Conservation (phyloP, 1,140 invertebrate genomes). For the Tetranychus urticae region DNA sequence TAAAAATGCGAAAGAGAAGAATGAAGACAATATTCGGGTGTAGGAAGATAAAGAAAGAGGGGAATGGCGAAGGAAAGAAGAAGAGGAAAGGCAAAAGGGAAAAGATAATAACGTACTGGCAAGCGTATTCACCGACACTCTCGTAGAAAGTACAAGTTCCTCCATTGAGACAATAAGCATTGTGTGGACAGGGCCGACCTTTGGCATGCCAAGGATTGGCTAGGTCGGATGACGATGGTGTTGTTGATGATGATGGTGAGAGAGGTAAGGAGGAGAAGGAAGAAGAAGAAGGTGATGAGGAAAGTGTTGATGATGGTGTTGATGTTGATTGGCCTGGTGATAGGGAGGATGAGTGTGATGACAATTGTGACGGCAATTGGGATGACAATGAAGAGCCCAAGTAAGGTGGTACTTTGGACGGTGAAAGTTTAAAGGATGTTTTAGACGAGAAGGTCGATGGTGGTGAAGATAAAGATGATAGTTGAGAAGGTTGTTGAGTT, state of each 20-base stretch:
- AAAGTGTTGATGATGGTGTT: too few relatives aligned
- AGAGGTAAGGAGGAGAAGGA: neutral
- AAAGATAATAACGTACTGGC: conserved; percentile 34
- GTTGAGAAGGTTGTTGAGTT: too few relatives aligned
- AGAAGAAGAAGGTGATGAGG: too few relatives aligned
- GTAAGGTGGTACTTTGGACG: too few relatives aligned
- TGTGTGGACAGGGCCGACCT: conserved; percentile 30
- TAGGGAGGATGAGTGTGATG: too few relatives aligned
- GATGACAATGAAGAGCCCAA: too few relatives aligned
- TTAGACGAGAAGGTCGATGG: too few relatives aligned
- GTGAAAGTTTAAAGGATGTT: too few relatives aligned
- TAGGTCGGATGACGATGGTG: neutral
- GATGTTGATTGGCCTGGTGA: too few relatives aligned
- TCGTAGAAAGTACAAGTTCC: conserved; percentile 54
- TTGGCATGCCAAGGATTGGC: conserved; percentile 8
- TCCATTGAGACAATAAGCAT: conserved; percentile 47
- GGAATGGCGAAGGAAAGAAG: neutral
- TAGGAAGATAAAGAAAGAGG: neutral
- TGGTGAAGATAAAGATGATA: too few relatives aligned
- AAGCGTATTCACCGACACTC: conserved; percentile 45
- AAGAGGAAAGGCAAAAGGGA: neutral
- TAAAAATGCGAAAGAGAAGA: neutral
- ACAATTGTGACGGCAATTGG: too few relatives aligned
- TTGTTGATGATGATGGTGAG: neutral
- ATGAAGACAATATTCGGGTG: neutral